Base-by-base conservation (phyloP, 2,113 vertebrate genomes). In the Phalacrocorax brasilianus region DNA sequence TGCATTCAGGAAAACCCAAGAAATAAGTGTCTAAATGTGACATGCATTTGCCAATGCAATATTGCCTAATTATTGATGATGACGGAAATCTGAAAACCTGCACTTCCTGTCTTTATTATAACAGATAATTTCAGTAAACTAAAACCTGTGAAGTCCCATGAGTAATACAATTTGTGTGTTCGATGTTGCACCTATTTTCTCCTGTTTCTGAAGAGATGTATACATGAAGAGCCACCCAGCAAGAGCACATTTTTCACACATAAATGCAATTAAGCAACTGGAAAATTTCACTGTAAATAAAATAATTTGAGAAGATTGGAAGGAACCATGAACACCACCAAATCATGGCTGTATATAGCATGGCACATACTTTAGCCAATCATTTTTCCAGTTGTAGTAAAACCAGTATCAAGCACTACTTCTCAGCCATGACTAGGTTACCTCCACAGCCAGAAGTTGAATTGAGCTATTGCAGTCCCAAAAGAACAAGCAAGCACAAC, bases 291-390 rank as follows among this genome's bases (percentile, higher is more conserved):
- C 22, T n/a, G 22, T 44, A n/a, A 70, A 6, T 52, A 47, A 32
- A 4, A 79, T 5, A 71, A 58, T 4, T 68, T 26, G 19, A 84
- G 27, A 77, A 52, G 66, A 66, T 24, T 42, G 42, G 15, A 77
- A 23, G 2, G 24, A 21, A 38, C 23, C 19, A 35, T 40, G 26
- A 80, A 63, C 8, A 42, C 22, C 53, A 71, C 8, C 14, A 42
- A 72, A 65, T 35, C 9, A 16, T 1, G 4, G 28, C 18, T 30
- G 9, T 22, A 5, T 28, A 21, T 32, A 45, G 35, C 8, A 45
- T 1, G 5, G 13, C 0, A 1, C 14, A 9, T 35, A 15, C 10
- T 58, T 56, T 27, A 65, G 28, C 14, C 7, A 19, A 42, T 45
- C 8, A 27, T 70, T 85, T 63, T 88, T 53, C 35, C 35, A 68